A percentile compares a stretch with the other conserved stretches of the same genome.
Conservation (phyloP, 2,888 invertebrate species). For the Abrostola triplasia region DNA sequence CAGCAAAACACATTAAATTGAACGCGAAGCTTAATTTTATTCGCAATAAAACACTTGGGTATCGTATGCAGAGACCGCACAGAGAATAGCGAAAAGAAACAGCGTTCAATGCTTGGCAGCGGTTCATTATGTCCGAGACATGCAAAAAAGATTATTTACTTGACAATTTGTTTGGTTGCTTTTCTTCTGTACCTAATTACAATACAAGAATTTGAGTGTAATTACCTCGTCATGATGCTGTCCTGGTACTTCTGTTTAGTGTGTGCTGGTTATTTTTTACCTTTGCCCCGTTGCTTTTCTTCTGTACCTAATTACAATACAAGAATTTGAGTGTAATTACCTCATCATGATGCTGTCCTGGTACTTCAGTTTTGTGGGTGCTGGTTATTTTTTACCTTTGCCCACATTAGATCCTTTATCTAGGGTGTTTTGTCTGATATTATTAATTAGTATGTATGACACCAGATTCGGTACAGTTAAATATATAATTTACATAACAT, state of each 20-base stretch:
- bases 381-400: too few relatives aligned
- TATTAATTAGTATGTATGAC: too few relatives aligned
- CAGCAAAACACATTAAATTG: slow-evolving; percentile 25
- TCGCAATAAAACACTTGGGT: slow-evolving; percentile 28
- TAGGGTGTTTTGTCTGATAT: too few relatives aligned
- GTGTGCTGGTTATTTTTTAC: too few relatives aligned
- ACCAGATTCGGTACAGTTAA: too few relatives aligned
- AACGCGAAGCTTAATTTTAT: slow-evolving; percentile 14
- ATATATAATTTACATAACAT: too few relatives aligned
- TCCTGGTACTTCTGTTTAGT: slow-evolving; percentile 10
- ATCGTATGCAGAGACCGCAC: slow-evolving; percentile 36
- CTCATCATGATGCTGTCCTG: slow-evolving; percentile 18
- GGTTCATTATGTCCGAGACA: slow-evolving; percentile 46
- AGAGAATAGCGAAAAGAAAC: slow-evolving; percentile 16
- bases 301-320: slow-evolving; percentile 6
- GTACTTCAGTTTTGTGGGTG: slow-evolving; percentile 1
- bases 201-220: slow-evolving; percentile 2
- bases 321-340: slow-evolving; percentile 3
- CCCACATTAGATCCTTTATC: too few relatives aligned
- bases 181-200: slow-evolving; percentile 8
- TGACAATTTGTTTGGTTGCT: slow-evolving; percentile 17
- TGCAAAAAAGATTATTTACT: slow-evolving; percentile 32
- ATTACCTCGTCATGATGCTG: slow-evolving; percentile 14
- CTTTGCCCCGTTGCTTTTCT: slow-evolving; percentile 7
- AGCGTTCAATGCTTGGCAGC: slow-evolving; percentile 36